Base-by-base conservation (phyloP, 2,888 invertebrate genomes). In the Catocala nupta region DNA sequence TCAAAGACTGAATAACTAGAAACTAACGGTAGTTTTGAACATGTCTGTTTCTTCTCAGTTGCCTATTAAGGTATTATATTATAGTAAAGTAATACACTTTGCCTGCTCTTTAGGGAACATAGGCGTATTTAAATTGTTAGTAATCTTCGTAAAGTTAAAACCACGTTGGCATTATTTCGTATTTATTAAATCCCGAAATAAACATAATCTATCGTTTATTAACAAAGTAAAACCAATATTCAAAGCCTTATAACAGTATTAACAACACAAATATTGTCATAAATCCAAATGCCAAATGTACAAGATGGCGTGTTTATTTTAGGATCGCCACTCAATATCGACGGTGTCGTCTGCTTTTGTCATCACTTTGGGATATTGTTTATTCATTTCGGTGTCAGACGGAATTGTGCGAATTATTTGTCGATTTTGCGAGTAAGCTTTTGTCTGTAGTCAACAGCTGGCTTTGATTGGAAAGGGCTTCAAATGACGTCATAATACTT, bases 351-450 rank as follows among this genome's bases (percentile, higher is more conserved):
- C n/a, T 33, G 47, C 43, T 42, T 53, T 53, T 53, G 43, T 53
- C 53, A 44, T 53, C 43, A 53, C 53, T 34, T 34, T 11, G n/a
- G 33, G 54, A 54, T 44, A 54, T 34, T 54, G 54, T 54, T 54
- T 45, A 54, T 47, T 16, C 47, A 16, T 8, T 47, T 9, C 10
- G 47, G 5, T 47, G 47, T 47, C 47, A 47, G 16, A 6, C 10
- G 16, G 16, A 16, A 16, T 47, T 16, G 7, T 47, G 7, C 13
- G 16, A 47, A 47, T 8, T 16, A 45, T 45, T 45, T 16, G 47
- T 8, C 47, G 7, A 47, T 10, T 47, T 47, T 16, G 5, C 11
- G 13, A 16, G 2, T 11, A 16, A 47, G 11, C 16, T 16, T 47
- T 16, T 47, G 47, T 47, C 16, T 47, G n/a, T n/a, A 13, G 4